Conservation (phyloP, 2,797 vertebrate genomes). For the Scleropages formosus region DNA sequence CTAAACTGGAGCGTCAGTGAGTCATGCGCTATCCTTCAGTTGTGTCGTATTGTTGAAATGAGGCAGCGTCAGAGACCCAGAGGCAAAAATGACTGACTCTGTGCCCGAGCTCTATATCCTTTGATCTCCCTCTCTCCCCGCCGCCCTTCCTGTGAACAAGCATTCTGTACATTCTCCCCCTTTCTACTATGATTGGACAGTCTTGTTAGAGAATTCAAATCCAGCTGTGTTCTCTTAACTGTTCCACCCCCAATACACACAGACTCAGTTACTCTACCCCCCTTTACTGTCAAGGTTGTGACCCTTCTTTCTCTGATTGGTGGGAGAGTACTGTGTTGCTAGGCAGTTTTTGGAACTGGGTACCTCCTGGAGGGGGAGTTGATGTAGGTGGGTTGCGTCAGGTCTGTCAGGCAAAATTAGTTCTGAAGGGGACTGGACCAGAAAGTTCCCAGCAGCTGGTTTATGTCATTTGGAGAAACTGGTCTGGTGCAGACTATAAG, state of each 20-base stretch:
- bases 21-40: neutral
- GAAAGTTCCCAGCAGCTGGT: neutral
- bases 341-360: constrained; percentile 17
- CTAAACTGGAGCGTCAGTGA: neutral
- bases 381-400: neutral
- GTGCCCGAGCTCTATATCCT: constrained; percentile 13
- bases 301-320: constrained; percentile 41
- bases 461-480: neutral
- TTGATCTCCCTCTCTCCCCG: constrained; percentile 21
- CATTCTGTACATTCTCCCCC: neutral
- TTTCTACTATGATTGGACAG: neutral
- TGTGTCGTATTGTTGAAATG: neutral
- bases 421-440: neutral
- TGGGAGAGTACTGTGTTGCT: constrained; percentile 23
- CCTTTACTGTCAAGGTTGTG: constrained; percentile 35
- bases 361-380: neutral
- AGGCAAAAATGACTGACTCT: neutral
- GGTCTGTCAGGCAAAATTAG: neutral
- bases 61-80: neutral
- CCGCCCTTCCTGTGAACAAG: neutral
- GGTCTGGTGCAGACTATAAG: neutral
- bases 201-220: constrained; percentile 11
- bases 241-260: constrained; percentile 7
- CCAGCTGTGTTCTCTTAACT: constrained; percentile 5
- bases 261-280: constrained; percentile 1